Evolutionary conservation across 1,140 invertebrate genomes (phyloP), one percentile per base, ranked within the genome.

Genomic region (Scylla paramamosain): DNA sequence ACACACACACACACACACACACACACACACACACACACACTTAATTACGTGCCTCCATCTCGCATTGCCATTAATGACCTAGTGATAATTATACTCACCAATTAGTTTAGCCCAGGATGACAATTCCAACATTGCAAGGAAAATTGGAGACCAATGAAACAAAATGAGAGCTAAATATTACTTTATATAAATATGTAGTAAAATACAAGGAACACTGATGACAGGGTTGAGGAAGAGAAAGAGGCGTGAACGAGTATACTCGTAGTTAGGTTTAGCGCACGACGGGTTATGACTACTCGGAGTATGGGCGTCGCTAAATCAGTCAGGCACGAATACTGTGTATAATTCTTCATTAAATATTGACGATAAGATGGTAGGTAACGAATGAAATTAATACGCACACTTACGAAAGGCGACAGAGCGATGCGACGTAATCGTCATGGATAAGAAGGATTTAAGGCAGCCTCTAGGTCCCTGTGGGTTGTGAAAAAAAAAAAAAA

Each of bases 1-100:
- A 77, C 67, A 77, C 67, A 77, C 67, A 77, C 67, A 77, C 67
- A 77, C 67, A 77, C 67, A 77, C 67, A 77, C 67, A 77, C 67
- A 77, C 67, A 77, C 67, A 77, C 67, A n/a, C 25, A 77, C 67
- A 77, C 67, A 77, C 67, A 77, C 67, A 77, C 67, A 77, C 4
- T n/a, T n/a, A 77, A n/a, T n/a, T 77, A 77, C 67, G 6, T 77
- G 2, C 25, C 67, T n/a, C n/a, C 67, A 77, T n/a, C 67, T 7
- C 67, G 4, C 67, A 2, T 25, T 6, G 39, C 6, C 39, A 39
- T 39, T 39, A 39, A 39, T 39, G 39, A 39, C 39, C 39, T 39
- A 39, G 39, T 2, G 6, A n/a, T n/a, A 77, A 25, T n/a, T 2
- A n/a, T 77, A 77, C 20, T 77, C 8, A 77, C n/a, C 67, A 25